phyloP scores from a whole-genome alignment of 1,140 invertebrate species.

The Dendroctonus ponderosae region DNA sequence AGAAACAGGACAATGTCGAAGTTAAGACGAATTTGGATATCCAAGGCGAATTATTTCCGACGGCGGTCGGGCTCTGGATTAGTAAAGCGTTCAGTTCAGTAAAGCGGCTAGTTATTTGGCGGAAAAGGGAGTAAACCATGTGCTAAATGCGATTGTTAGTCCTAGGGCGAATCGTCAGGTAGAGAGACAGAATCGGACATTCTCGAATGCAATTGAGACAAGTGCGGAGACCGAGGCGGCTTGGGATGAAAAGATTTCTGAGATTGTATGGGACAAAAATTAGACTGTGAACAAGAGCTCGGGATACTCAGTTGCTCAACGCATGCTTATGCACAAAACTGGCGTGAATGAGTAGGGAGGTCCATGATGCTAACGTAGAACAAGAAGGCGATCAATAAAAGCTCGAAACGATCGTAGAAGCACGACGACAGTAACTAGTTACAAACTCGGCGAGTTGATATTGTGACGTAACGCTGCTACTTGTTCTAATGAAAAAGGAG shows the following conservation, averaged over 20 bases:
- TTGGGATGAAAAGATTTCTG: conserved; percentile 39
- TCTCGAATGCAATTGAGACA: conserved; percentile 24
- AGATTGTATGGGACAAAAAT: conserved; percentile 43
- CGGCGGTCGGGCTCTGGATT: conserved; percentile 41
- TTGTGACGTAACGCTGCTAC: conserved; percentile 20
- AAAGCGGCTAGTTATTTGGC: conserved; percentile 36
- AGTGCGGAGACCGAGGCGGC: conserved; percentile 32
- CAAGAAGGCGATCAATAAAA: not conserved
- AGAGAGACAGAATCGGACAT: conserved; percentile 40
- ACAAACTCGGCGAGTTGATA: conserved; percentile 29
- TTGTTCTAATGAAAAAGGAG: conserved; percentile 6
- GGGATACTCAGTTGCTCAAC: conserved; percentile 1
- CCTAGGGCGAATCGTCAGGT: conserved; percentile 45
- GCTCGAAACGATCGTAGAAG: not conserved
- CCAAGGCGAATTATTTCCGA: conserved; percentile 39
- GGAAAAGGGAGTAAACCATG: conserved; percentile 37
- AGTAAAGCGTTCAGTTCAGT: conserved; percentile 39
- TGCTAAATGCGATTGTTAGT: conserved; percentile 42
- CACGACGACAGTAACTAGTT: conserved; percentile 22
- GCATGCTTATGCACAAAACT: conserved; percentile 13
- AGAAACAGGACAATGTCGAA: conserved; percentile 30
- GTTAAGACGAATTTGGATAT: conserved; percentile 35
- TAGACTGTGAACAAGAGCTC: conserved; percentile 14
- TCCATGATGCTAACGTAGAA: not conserved
- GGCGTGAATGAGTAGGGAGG: not conserved